phyloP scores from a whole-genome alignment of 2,797 vertebrate genomes.

The Pangasius larnaudii region DNA sequence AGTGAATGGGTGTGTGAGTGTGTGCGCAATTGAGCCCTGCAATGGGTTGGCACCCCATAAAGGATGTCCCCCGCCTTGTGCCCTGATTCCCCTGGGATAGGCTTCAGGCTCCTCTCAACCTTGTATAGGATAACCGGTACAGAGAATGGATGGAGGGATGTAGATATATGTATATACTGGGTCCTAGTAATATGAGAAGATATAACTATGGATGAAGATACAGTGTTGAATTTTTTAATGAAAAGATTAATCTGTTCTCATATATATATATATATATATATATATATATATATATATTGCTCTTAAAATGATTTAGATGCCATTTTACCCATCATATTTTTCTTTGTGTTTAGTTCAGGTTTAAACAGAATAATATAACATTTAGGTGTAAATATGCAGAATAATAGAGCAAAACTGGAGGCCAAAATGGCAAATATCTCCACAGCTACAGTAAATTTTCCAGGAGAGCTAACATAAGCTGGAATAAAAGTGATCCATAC shows the following conservation, averaged over 20 bases:
- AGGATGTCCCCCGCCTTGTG: too few species aligned
- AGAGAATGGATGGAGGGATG: too few species aligned
- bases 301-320: conserved; percentile 32
- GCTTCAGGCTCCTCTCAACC: too few species aligned
- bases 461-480: conserved; percentile 42
- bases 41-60: too few species aligned
- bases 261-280: not conserved
- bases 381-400: conserved; percentile 64
- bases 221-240: not conserved
- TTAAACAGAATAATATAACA: conserved; percentile 63
- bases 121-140: too few species aligned
- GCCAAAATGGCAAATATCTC: conserved; percentile 63
- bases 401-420: conserved; percentile 61
- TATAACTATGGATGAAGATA: not conserved
- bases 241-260: not conserved
- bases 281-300: too few species aligned
- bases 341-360: conserved; percentile 64
- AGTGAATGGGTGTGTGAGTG: too few species aligned
- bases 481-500: conserved; percentile 9
- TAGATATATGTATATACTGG: too few species aligned
- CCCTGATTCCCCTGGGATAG: too few species aligned
- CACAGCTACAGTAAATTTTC: conserved; percentile 62
- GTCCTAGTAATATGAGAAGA: too few species aligned
- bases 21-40: too few species aligned
- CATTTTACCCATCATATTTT: conserved; percentile 60